Conservation (phyloP, 2,113 vertebrate species). For the Lagopus muta region DNA sequence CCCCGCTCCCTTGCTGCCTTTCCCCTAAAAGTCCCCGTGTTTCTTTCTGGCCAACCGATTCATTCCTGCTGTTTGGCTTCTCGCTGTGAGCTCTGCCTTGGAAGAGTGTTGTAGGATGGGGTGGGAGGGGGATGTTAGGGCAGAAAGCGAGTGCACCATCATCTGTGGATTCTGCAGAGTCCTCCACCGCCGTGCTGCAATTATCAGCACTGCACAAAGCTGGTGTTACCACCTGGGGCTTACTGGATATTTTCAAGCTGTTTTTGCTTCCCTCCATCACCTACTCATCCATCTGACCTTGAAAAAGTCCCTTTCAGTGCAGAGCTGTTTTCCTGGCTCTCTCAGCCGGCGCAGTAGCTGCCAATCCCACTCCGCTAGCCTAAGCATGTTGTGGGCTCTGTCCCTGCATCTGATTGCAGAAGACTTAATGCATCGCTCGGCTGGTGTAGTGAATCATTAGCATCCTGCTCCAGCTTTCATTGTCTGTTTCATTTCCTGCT, state of each 20-base stretch:
- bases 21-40: background rate
- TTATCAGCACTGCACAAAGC: background rate
- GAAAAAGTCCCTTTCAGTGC: background rate
- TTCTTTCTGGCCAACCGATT: background rate
- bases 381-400: slow-evolving; percentile 1
- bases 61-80: background rate
- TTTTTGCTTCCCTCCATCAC: background rate
- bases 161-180: background rate
- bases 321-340: background rate
- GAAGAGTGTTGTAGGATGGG: background rate
- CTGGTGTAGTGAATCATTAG: slow-evolving; percentile 72
- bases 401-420: slow-evolving; percentile 33
- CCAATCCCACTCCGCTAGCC: slow-evolving; percentile 29
- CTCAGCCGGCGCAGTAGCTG: background rate
- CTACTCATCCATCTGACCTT: slow-evolving; percentile 51
- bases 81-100: background rate
- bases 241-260: slow-evolving; percentile 8
- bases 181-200: background rate
- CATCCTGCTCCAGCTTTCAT: slow-evolving; percentile 71
- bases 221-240: background rate
- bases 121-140: background rate
- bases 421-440: slow-evolving; percentile 58
- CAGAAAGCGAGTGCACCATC: background rate
- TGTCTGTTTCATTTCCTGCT: slow-evolving; percentile 73
- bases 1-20: background rate